phyloP scores from a whole-genome alignment of 2,113 vertebrate species.

The Orientallactaga bullata region DNA sequence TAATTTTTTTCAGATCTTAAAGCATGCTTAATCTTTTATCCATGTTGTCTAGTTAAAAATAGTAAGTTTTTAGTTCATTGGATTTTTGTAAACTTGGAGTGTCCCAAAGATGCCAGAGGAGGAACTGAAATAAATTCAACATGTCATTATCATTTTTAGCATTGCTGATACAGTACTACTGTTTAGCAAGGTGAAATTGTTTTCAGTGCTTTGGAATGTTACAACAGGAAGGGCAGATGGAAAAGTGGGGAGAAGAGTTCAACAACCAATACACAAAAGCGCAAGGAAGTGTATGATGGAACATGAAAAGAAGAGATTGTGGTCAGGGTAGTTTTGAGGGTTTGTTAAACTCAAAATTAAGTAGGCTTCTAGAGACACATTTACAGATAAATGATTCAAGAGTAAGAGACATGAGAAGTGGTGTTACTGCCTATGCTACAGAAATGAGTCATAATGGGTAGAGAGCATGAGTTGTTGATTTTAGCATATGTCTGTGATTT shows the following conservation, averaged over 20 bases:
- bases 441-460: background rate
- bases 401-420: background rate
- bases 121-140: background rate
- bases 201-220: background rate
- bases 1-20: constrained; percentile 23
- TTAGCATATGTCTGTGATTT: fast-evolving
- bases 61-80: background rate
- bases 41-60: background rate
- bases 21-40: background rate
- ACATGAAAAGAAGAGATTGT: background rate
- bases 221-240: background rate
- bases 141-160: background rate
- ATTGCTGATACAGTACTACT: background rate
- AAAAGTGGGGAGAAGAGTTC: fast-evolving
- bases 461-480: background rate
- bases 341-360: background rate
- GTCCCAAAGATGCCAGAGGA: background rate
- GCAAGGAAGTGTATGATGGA: fast-evolving
- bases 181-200: background rate
- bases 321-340: background rate
- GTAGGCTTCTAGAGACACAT: background rate
- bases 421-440: background rate
- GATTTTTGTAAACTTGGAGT: background rate
- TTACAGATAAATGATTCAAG: too few relatives aligned
- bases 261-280: fast-evolving